Evolutionary conservation across 2,113 vertebrate genomes (phyloP).

Genomic region (Rhinoptilus africanus): DNA sequence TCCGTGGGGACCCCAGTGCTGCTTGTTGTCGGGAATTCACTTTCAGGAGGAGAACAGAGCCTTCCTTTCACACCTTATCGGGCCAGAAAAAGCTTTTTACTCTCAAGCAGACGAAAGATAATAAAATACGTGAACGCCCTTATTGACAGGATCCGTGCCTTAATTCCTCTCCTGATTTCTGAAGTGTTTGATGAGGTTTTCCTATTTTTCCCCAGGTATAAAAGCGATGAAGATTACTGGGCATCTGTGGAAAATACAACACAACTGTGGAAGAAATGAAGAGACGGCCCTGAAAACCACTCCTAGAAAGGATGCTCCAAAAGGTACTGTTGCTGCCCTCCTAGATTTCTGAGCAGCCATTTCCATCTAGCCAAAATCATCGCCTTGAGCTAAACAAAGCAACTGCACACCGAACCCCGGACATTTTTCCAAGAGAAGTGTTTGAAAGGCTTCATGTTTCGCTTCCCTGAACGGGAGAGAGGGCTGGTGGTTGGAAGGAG

Average conservation of each 20-base stretch:
- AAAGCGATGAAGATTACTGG: rapidly evolving
- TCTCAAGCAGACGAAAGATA: neutral
- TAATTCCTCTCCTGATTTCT: neutral
- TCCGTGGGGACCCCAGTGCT: neutral
- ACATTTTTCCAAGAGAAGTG: neutral
- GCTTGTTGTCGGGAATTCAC: neutral
- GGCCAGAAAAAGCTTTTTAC: neutral
- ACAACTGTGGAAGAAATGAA: neutral
- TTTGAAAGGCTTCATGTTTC: neutral
- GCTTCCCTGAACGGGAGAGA: neutral
- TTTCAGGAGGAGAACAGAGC: neutral
- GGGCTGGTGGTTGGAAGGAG: neutral
- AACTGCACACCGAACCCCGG: neutral
- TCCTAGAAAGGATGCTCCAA: neutral
- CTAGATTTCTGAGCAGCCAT: neutral
- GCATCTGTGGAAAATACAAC: neutral
- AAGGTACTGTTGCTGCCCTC: neutral
- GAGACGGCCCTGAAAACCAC: neutral
- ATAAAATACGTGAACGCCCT: neutral
- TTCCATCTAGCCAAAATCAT: neutral
- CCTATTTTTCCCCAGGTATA: neutral
- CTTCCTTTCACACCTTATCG: neutral
- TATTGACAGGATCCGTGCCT: neutral
- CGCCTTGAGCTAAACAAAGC: neutral
- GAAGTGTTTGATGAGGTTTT: neutral